Evolutionary conservation across 2,113 vertebrate genomes (phyloP).

Genomic region (Eulemur macaco): DNA sequence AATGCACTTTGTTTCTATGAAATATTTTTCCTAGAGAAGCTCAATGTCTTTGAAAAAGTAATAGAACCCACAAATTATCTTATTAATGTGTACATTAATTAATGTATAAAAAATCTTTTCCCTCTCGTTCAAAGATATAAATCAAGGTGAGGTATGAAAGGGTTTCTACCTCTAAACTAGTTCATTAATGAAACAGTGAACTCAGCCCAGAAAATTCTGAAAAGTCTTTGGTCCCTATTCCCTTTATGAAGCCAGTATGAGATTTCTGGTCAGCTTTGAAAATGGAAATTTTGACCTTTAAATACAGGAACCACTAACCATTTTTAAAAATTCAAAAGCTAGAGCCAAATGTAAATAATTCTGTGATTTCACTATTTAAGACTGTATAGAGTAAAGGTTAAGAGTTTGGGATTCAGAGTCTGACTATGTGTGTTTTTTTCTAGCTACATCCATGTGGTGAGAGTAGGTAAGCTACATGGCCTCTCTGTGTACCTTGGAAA

Average conservation of each 20-base stretch:
- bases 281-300: constrained; percentile 69
- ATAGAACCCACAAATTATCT: constrained; percentile 37
- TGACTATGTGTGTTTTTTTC: neutral
- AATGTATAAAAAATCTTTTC: constrained; percentile 38
- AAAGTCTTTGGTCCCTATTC: neutral
- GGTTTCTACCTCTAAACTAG: neutral
- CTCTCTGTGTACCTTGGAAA: fast-evolving
- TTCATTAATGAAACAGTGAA: neutral
- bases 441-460: neutral
- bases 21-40: constrained; percentile 44
- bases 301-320: constrained; percentile 6
- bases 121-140: constrained; percentile 47
- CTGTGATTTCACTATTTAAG: neutral
- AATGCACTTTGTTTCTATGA: constrained; percentile 2
- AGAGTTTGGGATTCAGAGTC: neutral
- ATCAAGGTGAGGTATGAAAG: constrained; percentile 51
- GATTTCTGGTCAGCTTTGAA: constrained; percentile 49
- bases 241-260: neutral
- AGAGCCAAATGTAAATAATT: constrained; percentile 15
- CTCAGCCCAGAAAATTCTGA: neutral
- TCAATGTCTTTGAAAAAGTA: constrained; percentile 54
- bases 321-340: constrained; percentile 59
- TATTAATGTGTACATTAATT: constrained; percentile 56
- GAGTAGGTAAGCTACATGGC: fast-evolving
- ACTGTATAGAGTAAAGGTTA: neutral